These are phyloP conservation scores for Xestoiulus laeticollis DNA, from an alignment of 2,888 invertebrate genomes.

Conservation along the genomic window DNA sequence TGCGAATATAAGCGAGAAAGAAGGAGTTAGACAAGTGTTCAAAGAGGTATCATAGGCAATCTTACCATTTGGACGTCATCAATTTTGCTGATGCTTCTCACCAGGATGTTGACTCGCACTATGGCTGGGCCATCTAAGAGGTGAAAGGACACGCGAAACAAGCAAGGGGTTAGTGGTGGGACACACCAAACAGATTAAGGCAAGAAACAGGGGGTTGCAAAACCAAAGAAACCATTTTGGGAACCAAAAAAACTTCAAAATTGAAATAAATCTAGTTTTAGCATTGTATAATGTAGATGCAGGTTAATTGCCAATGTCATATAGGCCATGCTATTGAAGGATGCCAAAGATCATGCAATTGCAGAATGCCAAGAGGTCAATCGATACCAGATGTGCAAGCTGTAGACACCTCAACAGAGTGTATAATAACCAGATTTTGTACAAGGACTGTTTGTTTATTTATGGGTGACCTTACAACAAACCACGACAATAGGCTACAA, in stretches of 20 bases:
- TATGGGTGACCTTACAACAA: too few species aligned
- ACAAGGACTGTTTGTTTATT: too few species aligned
- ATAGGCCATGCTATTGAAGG: neutral
- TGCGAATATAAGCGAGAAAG: neutral
- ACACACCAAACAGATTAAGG: neutral
- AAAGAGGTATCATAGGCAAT: neutral
- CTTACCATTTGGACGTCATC: slow-evolving; percentile 99
- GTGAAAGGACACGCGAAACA: neutral
- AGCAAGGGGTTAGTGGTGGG: neutral
- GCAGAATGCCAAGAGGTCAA: too few species aligned
- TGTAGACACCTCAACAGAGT: too few species aligned
- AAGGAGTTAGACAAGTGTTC: neutral
- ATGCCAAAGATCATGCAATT: neutral
- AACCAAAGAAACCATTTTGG: neutral
- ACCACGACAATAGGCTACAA: too few species aligned
- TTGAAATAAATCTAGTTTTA: too few species aligned
- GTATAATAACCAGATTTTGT: too few species aligned
- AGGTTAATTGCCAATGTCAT: neutral
- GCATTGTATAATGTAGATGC: too few species aligned
- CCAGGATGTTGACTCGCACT: slow-evolving; percentile 97
- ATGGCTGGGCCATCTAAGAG: slow-evolving; percentile 89
- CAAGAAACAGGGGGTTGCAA: neutral
- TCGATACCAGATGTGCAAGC: too few species aligned
- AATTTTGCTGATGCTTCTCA: slow-evolving; percentile 97
- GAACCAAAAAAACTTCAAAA: too few species aligned